A percentile compares a stretch with the other conserved stretches of the same genome.
Conservation (phyloP, 2,888 invertebrate genomes). For the Nasonovia ribisnigri region DNA sequence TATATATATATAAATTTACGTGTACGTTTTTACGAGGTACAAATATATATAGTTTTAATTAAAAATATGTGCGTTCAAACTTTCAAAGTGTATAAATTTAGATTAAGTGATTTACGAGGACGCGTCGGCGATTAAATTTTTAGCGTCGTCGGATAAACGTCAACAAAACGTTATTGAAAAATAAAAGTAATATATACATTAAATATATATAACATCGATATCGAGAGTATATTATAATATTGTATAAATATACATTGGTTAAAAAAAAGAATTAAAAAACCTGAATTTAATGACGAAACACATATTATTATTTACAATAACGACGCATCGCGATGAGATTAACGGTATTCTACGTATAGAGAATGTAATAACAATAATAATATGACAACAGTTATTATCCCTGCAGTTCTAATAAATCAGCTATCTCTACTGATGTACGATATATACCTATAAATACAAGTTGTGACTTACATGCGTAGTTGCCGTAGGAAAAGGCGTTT, state of each 20-base stretch:
- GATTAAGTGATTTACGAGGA: constrained; percentile 43
- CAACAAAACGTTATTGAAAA: constrained; percentile 20
- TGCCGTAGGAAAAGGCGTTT: constrained; percentile 17
- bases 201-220: neutral
- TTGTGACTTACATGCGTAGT: constrained; percentile 31
- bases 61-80: constrained; percentile 44
- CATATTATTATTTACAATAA: neutral
- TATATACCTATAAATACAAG: neutral
- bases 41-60: constrained; percentile 40
- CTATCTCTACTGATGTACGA: neutral
- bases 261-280: neutral
- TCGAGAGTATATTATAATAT: neutral
- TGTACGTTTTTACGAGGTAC: constrained; percentile 53
- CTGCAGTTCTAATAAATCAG: neutral
- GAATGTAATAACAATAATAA: neutral
- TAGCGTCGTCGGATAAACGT: constrained; percentile 14
- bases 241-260: neutral
- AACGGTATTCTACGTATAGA: neutral
- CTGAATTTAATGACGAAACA: neutral
- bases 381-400: neutral
- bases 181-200: neutral
- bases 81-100: constrained; percentile 40
- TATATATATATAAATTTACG: neutral
- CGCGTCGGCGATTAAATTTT: constrained; percentile 23
- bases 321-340: neutral